These are phyloP conservation scores for Plagodis pulveraria DNA, from an alignment of 2,888 invertebrate genomes.

Conservation along the genomic window DNA sequence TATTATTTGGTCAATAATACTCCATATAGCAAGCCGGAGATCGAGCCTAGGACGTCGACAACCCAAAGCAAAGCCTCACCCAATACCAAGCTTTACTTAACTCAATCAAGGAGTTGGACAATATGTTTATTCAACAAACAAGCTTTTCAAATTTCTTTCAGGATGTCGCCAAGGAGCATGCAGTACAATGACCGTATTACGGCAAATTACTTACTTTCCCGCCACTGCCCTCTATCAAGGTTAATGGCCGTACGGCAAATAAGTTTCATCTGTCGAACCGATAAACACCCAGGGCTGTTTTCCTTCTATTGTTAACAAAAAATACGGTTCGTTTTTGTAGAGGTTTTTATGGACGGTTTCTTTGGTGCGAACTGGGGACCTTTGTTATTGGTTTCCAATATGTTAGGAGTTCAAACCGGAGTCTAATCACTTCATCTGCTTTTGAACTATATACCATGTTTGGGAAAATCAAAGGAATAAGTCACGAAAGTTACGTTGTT, in stretches of 20 bases:
- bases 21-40: too few species aligned
- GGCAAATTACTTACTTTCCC: conserved; percentile 37
- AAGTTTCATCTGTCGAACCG: conserved; percentile 45
- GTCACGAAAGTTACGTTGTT: too few species aligned
- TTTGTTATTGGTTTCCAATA: conserved; percentile 27
- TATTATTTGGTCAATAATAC: too few species aligned
- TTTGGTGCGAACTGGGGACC: conserved; percentile 11
- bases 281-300: conserved; percentile 38
- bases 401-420: conserved; percentile 13
- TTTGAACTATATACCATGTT: neutral
- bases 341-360: conserved; percentile 14
- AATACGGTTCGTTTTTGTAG: conserved; percentile 26
- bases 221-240: conserved; percentile 51
- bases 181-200: conserved; percentile 53
- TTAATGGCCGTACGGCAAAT: conserved; percentile 53
- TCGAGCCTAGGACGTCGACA: too few species aligned
- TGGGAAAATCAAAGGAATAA: too few species aligned
- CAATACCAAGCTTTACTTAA: too few species aligned
- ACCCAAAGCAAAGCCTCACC: too few species aligned
- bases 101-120: too few species aligned
- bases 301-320: conserved; percentile 31
- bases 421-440: conserved; percentile 11
- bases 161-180: conserved; percentile 36
- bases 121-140: too few species aligned
- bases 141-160: too few species aligned